phyloP scores from a whole-genome alignment of 2,888 invertebrate species.

The Oscheius sp. region DNA sequence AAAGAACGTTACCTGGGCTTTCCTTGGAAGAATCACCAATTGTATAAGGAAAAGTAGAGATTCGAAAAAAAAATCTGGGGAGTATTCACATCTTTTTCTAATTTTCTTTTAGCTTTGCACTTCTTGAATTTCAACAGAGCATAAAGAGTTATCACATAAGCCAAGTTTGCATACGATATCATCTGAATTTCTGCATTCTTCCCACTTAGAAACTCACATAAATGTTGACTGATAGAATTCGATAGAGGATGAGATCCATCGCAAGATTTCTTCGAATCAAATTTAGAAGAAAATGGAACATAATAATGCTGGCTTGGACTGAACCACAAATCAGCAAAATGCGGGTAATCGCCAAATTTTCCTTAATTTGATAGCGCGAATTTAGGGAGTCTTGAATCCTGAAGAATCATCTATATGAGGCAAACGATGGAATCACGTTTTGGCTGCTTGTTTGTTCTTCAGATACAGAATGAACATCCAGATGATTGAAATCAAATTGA shows the following conservation, averaged over 20 bases:
- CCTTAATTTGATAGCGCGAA: neutral
- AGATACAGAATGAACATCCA: conserved; percentile 4
- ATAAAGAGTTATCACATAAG: neutral
- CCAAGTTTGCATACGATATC: conserved; percentile 1
- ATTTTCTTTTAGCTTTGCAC: too few relatives aligned
- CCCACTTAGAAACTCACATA: neutral
- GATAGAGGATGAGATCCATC: neutral
- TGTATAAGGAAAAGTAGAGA: neutral
- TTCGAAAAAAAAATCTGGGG: neutral
- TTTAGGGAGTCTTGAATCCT: neutral
- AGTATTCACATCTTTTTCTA: neutral
- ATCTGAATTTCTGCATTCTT: neutral
- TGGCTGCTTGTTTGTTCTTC: neutral
- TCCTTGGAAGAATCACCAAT: too few relatives aligned
- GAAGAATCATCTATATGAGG: neutral
- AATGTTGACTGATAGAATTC: neutral
- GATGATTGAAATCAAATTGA: neutral
- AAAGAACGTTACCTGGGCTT: too few relatives aligned
- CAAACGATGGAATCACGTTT: neutral
- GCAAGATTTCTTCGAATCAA: neutral
- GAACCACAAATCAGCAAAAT: neutral
- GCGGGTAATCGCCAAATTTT: neutral
- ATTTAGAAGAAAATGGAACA: neutral
- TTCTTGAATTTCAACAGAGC: neutral
- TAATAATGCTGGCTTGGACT: neutral